Percentiles rank a stretch among this genome's conserved stretches.
Conservation (phyloP, 2,113 vertebrate genomes). For the Natator depressus region DNA sequence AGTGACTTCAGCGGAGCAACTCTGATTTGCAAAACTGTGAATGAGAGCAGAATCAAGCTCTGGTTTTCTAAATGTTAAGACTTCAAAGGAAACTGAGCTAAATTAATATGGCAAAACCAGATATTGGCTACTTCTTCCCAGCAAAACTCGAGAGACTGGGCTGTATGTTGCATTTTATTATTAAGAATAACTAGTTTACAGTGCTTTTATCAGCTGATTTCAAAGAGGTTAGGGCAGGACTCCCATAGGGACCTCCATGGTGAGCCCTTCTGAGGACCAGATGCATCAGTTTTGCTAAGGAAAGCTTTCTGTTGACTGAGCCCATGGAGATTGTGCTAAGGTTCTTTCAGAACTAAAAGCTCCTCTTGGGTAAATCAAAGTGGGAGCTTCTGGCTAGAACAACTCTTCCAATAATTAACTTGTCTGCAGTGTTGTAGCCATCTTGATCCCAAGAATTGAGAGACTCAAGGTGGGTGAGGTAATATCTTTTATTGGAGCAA, state of each 20-base stretch:
- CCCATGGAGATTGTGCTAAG: not conserved
- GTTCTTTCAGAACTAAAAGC: not conserved
- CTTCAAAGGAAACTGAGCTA: not conserved
- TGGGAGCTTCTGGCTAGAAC: not conserved
- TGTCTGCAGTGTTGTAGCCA: not conserved
- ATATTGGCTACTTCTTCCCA: not conserved
- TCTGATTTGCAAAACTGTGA: not conserved
- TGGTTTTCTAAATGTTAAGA: not conserved
- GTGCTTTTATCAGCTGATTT: not conserved
- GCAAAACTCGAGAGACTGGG: not conserved
- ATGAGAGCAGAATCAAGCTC: not conserved
- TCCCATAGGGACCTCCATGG: not conserved
- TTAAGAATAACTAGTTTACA: not conserved
- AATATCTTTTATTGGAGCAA: not conserved
- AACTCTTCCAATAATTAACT: not conserved
- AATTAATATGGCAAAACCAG: rapidly evolving
- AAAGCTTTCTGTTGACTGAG: not conserved
- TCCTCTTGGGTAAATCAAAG: not conserved
- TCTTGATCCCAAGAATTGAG: not conserved
- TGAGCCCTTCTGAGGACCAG: not conserved
- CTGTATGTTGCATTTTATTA: not conserved
- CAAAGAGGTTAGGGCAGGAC: not conserved
- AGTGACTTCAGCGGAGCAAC: not conserved
- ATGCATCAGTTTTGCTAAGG: not conserved
- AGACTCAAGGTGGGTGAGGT: not conserved